phyloP scores from a whole-genome alignment of 2,113 vertebrate genomes.

The Nerophis lumbriciformis region DNA sequence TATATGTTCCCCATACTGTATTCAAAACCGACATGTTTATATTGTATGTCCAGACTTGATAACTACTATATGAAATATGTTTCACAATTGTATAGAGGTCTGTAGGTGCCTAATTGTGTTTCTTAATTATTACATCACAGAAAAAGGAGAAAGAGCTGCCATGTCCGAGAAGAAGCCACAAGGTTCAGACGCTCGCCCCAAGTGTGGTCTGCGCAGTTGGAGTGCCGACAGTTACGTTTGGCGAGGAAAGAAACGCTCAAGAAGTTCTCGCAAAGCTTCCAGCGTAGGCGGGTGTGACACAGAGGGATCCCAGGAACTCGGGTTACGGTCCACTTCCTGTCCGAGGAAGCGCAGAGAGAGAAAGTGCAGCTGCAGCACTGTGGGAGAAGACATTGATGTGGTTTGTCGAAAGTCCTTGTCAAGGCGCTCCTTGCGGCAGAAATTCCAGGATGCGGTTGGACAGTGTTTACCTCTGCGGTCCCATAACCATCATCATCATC shows the following conservation, averaged over 20 bases:
- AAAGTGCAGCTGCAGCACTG: constrained; percentile 81
- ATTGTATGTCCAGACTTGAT: too few species aligned
- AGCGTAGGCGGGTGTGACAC: constrained; percentile 57
- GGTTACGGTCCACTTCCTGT: constrained; percentile 64
- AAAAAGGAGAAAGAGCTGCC: constrained; percentile 9
- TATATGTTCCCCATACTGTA: too few species aligned
- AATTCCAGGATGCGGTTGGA: constrained; percentile 91
- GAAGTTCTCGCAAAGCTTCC: constrained; percentile 72
- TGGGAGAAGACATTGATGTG: constrained; percentile 77
- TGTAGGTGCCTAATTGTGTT: not conserved
- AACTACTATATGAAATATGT: too few species aligned
- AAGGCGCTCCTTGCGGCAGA: constrained; percentile 87
- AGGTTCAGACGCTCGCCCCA: constrained; percentile 81
- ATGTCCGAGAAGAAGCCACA: constrained; percentile 76
- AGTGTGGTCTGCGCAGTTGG: constrained; percentile 81
- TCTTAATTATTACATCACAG: constrained; percentile 30
- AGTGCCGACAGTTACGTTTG: constrained; percentile 91
- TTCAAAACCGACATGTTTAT: too few species aligned
- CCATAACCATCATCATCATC: constrained; percentile 75
- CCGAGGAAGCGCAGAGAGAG: constrained; percentile 78
- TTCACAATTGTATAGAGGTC: not conserved
- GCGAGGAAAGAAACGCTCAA: constrained; percentile 87
- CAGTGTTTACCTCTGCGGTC: constrained; percentile 91
- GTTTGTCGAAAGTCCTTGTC: constrained; percentile 80
- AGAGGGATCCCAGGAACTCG: constrained; percentile 55